phyloP scores from a whole-genome alignment of 2,113 vertebrate genomes.

The Platanista minor region DNA sequence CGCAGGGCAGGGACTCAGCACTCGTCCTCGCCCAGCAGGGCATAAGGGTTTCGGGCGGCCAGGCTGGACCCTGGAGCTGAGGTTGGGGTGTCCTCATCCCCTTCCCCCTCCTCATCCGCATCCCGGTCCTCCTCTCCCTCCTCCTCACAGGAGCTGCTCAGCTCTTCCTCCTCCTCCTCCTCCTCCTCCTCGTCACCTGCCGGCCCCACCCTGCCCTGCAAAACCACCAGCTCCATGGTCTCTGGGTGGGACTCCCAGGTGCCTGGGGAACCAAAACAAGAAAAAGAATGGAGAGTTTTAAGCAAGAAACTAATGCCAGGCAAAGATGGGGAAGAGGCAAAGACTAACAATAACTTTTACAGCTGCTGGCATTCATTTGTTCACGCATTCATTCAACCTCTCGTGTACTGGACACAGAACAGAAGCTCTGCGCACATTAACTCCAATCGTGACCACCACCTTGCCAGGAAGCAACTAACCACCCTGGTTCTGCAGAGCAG shows the following conservation, averaged over 20 bases:
- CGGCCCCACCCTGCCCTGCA: conserved; percentile 81
- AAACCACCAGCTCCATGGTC: conserved; percentile 82
- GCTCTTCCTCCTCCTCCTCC: conserved; percentile 85
- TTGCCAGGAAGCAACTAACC: too few relatives aligned
- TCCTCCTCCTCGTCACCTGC: conserved; percentile 65
- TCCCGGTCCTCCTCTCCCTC: conserved; percentile 88
- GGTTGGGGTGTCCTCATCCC: conserved; percentile 81
- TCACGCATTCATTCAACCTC: background rate
- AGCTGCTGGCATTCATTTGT: background rate
- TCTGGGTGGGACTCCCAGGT: conserved; percentile 90
- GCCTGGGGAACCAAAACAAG: conserved; percentile 73
- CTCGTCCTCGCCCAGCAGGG: conserved; percentile 87
- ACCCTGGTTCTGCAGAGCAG: background rate
- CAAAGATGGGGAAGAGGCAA: background rate
- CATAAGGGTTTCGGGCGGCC: conserved; percentile 84
- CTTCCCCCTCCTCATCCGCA: conserved; percentile 90
- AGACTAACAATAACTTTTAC: background rate
- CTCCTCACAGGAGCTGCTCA: conserved; percentile 89
- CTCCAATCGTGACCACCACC: background rate
- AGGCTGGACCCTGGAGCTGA: conserved; percentile 58
- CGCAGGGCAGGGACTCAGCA: conserved; percentile 72
- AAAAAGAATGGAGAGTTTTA: background rate
- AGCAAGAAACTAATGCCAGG: background rate
- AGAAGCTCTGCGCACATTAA: background rate
- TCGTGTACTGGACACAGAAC: background rate